phyloP scores from a whole-genome alignment of 2,888 invertebrate species.

The Nemotelus pantherinus region DNA sequence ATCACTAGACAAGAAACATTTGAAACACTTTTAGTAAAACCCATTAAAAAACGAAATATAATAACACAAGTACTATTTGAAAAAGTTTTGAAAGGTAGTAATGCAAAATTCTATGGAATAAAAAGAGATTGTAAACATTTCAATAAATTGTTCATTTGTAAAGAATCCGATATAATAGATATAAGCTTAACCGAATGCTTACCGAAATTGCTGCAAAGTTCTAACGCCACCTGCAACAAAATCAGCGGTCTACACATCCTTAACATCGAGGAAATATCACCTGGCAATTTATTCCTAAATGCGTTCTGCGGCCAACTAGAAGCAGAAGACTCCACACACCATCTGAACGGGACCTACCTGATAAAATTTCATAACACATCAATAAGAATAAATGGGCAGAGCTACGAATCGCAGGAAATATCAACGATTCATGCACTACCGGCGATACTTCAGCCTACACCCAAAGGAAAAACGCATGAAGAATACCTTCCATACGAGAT shows the following conservation, averaged over 20 bases:
- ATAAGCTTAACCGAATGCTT: background rate
- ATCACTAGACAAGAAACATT: background rate
- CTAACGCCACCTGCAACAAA: too few relatives aligned
- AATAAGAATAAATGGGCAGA: background rate
- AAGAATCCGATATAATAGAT: conserved; percentile 14
- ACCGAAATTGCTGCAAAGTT: background rate
- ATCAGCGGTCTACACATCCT: too few relatives aligned
- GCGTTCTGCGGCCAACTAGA: too few relatives aligned
- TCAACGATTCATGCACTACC: conserved; percentile 10
- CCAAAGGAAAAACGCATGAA: background rate
- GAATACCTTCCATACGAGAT: conserved; percentile 2
- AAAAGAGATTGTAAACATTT: background rate
- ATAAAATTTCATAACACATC: background rate
- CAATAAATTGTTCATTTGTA: conserved; percentile 18
- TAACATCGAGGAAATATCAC: too few relatives aligned
- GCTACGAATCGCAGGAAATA: background rate
- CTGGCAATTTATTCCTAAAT: too few relatives aligned
- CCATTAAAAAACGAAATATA: conserved; percentile 2
- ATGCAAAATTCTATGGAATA: background rate
- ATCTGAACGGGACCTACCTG: too few relatives aligned
- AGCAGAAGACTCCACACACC: too few relatives aligned
- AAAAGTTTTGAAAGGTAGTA: background rate
- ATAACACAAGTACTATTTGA: background rate
- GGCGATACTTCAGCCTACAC: conserved; percentile 23
- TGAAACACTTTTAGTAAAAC: conserved; percentile 2